phyloP scores from a whole-genome alignment of 2,113 vertebrate genomes.

The Elanoides forficatus region DNA sequence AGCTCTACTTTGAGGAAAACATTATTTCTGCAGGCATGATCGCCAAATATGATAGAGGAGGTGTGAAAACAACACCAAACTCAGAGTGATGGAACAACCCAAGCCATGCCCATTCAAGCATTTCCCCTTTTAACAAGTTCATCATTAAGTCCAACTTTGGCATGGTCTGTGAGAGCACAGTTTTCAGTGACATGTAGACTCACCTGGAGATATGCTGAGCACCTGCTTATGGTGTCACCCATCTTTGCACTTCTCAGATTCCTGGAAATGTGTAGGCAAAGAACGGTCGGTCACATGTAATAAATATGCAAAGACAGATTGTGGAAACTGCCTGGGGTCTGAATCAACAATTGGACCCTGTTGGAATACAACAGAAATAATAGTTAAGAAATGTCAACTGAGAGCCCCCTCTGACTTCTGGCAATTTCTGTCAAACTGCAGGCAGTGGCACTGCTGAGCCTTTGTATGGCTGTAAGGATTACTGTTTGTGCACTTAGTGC shows the following conservation, averaged over 20 bases:
- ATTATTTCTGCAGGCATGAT: not conserved
- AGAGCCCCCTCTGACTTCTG: not conserved
- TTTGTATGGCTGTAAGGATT: not conserved
- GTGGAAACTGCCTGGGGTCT: not conserved
- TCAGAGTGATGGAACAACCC: not conserved
- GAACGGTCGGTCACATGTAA: fast-evolving
- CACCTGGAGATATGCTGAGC: not conserved
- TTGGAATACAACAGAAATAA: not conserved
- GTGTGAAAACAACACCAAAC: not conserved
- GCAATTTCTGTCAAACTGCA: not conserved
- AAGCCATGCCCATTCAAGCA: not conserved
- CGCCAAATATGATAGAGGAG: not conserved
- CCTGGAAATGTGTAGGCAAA: not conserved
- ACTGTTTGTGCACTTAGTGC: not conserved
- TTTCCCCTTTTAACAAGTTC: not conserved
- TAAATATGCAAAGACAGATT: not conserved
- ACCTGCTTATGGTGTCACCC: not conserved
- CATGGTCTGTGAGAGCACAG: fast-evolving
- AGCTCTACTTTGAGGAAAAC: not conserved
- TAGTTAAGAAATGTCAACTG: not conserved
- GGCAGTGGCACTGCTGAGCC: constrained; percentile 47
- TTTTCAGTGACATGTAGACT: not conserved
- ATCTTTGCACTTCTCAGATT: not conserved
- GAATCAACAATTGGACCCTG: not conserved
- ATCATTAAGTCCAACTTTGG: not conserved